A percentile compares a stretch with the other conserved stretches of the same genome.
Conservation (phyloP, 2,113 vertebrate genomes). For the Campylorhamphus procurvoides region DNA sequence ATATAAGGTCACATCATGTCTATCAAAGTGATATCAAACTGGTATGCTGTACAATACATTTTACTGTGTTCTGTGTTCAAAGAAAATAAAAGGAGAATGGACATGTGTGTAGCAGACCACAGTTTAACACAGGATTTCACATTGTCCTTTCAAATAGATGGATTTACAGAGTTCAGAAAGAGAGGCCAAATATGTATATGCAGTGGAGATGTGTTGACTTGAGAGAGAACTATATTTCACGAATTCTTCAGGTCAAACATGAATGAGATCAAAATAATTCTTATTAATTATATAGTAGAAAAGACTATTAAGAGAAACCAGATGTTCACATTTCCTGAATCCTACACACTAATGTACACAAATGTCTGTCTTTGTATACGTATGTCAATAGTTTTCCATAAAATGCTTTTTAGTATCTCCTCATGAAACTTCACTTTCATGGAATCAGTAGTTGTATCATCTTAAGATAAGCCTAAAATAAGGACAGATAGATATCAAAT, state of each 20-base stretch:
- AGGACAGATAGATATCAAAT: background rate
- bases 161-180: slow-evolving; percentile 52
- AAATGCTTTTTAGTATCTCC: background rate
- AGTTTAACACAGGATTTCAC: slow-evolving; percentile 64
- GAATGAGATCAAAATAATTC: slow-evolving; percentile 31
- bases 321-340: slow-evolving; percentile 14
- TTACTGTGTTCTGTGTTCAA: slow-evolving; percentile 76
- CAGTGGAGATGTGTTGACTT: slow-evolving; percentile 38
- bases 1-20: slow-evolving; percentile 78
- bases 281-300: slow-evolving; percentile 16
- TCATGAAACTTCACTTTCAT: background rate
- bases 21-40: slow-evolving; percentile 77
- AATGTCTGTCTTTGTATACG: background rate
- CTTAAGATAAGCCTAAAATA: background rate
- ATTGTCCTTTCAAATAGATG: slow-evolving; percentile 58
- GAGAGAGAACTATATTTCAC: slow-evolving; percentile 2
- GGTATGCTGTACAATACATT: slow-evolving; percentile 70
- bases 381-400: background rate
- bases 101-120: slow-evolving; percentile 73
- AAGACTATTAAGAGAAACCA: slow-evolving; percentile 18
- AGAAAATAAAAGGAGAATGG: slow-evolving; percentile 70
- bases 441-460: background rate
- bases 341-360: background rate
- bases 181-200: background rate
- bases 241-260: background rate